These are phyloP conservation scores for Stenoptilia bipunctidactyla DNA, from an alignment of 2,888 invertebrate genomes.

Conservation along the genomic window DNA sequence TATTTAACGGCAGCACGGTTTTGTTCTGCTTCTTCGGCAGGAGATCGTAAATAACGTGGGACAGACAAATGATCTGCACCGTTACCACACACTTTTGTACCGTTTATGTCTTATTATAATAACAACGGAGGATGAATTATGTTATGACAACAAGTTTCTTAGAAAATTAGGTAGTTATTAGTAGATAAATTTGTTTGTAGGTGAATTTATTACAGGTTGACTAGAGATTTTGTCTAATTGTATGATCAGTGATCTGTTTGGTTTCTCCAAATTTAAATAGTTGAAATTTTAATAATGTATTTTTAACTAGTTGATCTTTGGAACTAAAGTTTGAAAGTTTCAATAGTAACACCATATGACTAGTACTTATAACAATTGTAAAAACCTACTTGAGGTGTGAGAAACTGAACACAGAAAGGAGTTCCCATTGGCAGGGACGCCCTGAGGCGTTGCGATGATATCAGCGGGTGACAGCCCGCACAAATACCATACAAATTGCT, in stretches of 20 bases:
- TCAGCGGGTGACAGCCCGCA: constrained; percentile 69
- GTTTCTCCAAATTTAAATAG: no score
- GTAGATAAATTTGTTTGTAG: no score
- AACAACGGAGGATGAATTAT: constrained; percentile 23
- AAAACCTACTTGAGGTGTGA: constrained; percentile 47
- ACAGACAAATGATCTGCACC: constrained; percentile 62
- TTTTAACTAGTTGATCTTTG: no score
- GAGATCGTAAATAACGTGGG: constrained; percentile 64
- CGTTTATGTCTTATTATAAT: constrained; percentile 67
- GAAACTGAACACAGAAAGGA: constrained; percentile 47
- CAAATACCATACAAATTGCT: constrained; percentile 69
- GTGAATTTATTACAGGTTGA: no score
- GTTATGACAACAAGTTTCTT: constrained; percentile 13
- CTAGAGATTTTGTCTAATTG: no score
- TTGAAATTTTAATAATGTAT: no score
- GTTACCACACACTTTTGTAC: constrained; percentile 61
- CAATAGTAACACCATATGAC: no score
- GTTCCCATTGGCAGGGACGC: constrained; percentile 48
- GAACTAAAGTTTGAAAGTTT: no score
- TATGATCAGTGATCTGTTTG: no score
- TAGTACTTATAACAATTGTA: constrained; percentile 11
- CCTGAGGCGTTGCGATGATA: constrained; percentile 56
- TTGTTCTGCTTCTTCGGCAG: constrained; percentile 58
- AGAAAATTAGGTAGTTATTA: neutral
- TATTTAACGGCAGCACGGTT: constrained; percentile 67